Conservation (phyloP, 1,140 invertebrate species). For the Drosophila leontia region DNA sequence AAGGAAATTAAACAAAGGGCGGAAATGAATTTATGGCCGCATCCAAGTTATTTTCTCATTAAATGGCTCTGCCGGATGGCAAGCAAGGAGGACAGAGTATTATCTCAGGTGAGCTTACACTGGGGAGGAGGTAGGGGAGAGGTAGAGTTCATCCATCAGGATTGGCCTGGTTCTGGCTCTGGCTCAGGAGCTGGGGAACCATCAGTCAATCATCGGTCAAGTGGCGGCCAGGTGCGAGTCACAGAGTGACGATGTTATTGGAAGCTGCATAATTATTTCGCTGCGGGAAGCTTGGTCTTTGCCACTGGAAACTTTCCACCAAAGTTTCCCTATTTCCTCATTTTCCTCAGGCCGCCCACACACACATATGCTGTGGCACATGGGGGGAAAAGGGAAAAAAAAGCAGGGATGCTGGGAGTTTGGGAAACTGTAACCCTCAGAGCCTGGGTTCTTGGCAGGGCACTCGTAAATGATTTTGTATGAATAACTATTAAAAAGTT, state of each 20-base stretch:
- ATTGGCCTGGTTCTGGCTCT: no score
- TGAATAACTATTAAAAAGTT: constrained; percentile 80
- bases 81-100: background rate
- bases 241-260: background rate
- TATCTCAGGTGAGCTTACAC: constrained; percentile 8
- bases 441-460: constrained; percentile 1
- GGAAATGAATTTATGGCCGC: constrained; percentile 75
- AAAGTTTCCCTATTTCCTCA: constrained; percentile 44
- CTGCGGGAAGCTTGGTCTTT: constrained; percentile 14
- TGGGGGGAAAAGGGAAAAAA: background rate
- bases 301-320: constrained; percentile 30
- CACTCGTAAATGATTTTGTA: constrained; percentile 79
- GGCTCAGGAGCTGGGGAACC: background rate
- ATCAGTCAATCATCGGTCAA: constrained; percentile 31
- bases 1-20: constrained; percentile 60
- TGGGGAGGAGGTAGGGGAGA: background rate
- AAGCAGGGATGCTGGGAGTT: background rate
- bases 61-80: constrained; percentile 21
- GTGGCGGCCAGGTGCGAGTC: constrained; percentile 11
- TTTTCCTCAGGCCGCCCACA: no score
- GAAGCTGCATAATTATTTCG: constrained; percentile 33
- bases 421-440: background rate
- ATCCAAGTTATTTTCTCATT: constrained; percentile 64
- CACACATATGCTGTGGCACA: background rate
- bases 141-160: background rate